A percentile compares a stretch with the other conserved stretches of the same genome.
phyloP scores from a whole-genome alignment of 2,113 vertebrate species.

The Pelusios castaneus region DNA sequence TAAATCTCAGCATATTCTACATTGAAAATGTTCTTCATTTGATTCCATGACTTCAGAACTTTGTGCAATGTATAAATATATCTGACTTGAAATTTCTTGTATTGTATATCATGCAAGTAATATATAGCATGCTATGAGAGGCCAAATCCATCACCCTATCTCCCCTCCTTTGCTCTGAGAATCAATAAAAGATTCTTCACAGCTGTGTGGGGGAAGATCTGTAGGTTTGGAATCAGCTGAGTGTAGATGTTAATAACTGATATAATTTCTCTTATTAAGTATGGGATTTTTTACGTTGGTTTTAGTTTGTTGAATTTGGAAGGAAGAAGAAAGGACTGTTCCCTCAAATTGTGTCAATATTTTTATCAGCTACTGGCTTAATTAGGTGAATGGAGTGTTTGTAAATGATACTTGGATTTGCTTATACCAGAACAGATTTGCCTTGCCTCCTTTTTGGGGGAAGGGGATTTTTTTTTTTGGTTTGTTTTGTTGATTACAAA shows the following conservation, averaged over 20 bases:
- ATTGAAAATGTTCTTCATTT: not conserved
- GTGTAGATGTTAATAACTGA: not conserved
- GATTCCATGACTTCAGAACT: not conserved
- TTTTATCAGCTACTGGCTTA: slow-evolving; percentile 11
- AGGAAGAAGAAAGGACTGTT: not conserved
- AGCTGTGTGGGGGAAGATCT: not conserved
- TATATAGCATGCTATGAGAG: not conserved
- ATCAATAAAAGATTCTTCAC: not conserved
- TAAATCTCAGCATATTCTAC: not conserved
- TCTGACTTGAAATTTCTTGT: not conserved
- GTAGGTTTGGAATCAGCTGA: not conserved
- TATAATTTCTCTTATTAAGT: not conserved
- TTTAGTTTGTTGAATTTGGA: slow-evolving; percentile 13
- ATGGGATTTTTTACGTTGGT: not conserved
- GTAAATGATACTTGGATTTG: not conserved
- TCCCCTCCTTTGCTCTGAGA: not conserved
- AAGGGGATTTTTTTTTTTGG: not conserved
- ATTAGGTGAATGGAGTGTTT: not conserved
- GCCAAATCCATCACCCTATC: not conserved
- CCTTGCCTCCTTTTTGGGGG: slow-evolving; percentile 22
- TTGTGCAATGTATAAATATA: not conserved
- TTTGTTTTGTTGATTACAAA: not conserved
- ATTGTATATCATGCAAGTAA: not conserved
- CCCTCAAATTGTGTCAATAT: not conserved
- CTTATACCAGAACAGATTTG: not conserved